These are phyloP conservation scores for Chionodraco myersi DNA, from an alignment of 2,113 vertebrate species.

Conservation along the genomic window DNA sequence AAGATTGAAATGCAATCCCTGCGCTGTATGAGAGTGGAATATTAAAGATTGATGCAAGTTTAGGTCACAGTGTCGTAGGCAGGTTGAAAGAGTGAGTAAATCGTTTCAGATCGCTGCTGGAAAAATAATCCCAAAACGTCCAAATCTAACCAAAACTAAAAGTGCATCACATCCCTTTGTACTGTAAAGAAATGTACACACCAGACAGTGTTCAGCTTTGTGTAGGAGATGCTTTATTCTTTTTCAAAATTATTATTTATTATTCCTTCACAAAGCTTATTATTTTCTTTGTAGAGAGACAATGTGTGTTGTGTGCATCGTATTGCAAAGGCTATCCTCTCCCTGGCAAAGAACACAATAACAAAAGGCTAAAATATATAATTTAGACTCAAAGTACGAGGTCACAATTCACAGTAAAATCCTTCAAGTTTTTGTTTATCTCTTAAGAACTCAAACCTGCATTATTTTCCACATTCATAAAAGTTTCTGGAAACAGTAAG, in stretches of 20 bases:
- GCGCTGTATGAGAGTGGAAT: conserved; percentile 25
- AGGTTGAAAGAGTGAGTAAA: background rate
- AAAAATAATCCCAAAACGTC: background rate
- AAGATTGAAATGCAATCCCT: conserved; percentile 29
- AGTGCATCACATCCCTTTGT: background rate
- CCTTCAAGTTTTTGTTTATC: conserved; percentile 91
- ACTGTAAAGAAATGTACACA: conserved; percentile 46
- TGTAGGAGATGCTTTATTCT: conserved; percentile 94
- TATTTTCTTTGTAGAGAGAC: conserved; percentile 88
- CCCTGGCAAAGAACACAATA: conserved; percentile 81
- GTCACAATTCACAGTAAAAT: conserved; percentile 99
- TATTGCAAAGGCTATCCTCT: conserved; percentile 77
- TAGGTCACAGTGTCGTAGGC: background rate
- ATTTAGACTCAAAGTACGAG: conserved; percentile 90
- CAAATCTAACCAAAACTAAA: conserved; percentile 1
- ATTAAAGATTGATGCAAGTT: conserved; percentile 18
- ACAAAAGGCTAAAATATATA: conserved; percentile 81
- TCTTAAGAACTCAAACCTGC: conserved; percentile 94
- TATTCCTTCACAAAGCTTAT: conserved; percentile 88
- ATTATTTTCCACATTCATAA: conserved; percentile 81
- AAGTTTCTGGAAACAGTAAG: conserved; percentile 88
- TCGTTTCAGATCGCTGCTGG: background rate
- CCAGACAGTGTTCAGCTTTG: conserved; percentile 85
- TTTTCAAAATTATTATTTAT: conserved; percentile 89
- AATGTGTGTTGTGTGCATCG: conserved; percentile 84